These are phyloP conservation scores for Planococcus citri DNA, from an alignment of 1,140 invertebrate species.

Conservation along the genomic window DNA sequence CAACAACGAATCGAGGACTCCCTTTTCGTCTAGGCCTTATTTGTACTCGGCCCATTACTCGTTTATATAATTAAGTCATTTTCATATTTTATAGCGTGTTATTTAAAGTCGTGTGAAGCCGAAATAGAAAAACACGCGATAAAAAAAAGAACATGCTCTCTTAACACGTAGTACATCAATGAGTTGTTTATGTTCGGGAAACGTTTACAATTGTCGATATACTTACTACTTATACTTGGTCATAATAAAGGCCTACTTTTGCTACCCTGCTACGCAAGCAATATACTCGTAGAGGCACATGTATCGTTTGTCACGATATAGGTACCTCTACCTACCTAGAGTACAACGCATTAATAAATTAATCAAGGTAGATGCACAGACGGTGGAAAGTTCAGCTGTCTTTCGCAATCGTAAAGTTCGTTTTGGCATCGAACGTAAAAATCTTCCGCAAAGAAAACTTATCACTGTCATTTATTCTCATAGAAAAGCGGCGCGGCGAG, in stretches of 20 bases:
- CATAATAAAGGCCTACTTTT: no score
- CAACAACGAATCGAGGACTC: background rate
- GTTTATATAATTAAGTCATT: conserved; percentile 20
- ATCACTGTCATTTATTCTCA: background rate
- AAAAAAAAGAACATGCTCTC: conserved; percentile 6
- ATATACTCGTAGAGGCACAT: no score
- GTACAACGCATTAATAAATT: no score
- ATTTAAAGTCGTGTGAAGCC: conserved; percentile 10
- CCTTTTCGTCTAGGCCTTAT: background rate
- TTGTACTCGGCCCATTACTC: conserved; percentile 5
- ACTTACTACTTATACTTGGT: no score
- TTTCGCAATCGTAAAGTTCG: no score
- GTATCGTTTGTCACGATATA: no score
- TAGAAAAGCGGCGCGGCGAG: background rate
- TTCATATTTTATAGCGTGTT: conserved; percentile 17
- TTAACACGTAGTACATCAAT: conserved; percentile 14
- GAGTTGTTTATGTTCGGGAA: conserved; percentile 1
- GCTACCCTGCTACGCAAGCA: no score
- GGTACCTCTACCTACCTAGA: no score
- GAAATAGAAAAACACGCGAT: conserved; percentile 20
- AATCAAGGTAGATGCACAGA: no score
- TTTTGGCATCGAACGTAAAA: no score
- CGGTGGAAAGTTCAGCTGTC: no score
- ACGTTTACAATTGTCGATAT: no score
- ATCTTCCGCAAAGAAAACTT: background rate